Evolutionary conservation across 2,888 invertebrate species (phyloP).

Genomic region (Apotomis capreana): DNA sequence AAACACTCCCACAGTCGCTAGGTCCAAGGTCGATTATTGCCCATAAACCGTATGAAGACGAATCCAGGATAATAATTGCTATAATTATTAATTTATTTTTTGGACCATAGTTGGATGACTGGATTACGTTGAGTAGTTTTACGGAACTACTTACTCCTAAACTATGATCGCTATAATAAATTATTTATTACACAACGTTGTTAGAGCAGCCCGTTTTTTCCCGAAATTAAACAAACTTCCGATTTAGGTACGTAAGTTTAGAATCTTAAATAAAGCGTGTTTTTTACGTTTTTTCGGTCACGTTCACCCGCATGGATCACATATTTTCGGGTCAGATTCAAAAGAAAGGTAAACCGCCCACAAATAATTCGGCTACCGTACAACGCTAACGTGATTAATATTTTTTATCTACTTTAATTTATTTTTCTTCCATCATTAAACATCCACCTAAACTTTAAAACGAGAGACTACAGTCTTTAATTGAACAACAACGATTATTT

Average conservation of each 20-base stretch:
- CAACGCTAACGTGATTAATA: conserved; percentile 71
- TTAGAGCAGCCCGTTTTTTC: neutral
- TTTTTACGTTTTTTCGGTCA: conserved; percentile 24
- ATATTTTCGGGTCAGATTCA: conserved; percentile 48
- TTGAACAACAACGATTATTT: conserved; percentile 38
- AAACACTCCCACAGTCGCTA: too few species aligned
- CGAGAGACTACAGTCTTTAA: conserved; percentile 46
- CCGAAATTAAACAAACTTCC: neutral
- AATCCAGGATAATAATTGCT: too few species aligned
- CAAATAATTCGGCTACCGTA: conserved; percentile 75
- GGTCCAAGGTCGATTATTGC: too few species aligned
- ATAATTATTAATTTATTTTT: too few species aligned
- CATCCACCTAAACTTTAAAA: conserved; percentile 43
- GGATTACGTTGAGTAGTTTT: too few species aligned
- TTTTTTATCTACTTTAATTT: conserved; percentile 56
- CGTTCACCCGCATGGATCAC: conserved; percentile 36
- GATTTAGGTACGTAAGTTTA: neutral
- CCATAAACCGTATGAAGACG: too few species aligned
- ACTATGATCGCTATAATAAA: too few species aligned
- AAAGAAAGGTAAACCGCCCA: conserved; percentile 62
- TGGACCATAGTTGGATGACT: too few species aligned
- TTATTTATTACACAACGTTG: too few species aligned
- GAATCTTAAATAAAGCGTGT: neutral
- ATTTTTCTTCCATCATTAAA: conserved; percentile 26
- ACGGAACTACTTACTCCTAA: too few species aligned